A percentile compares a stretch with the other conserved stretches of the same genome.
Evolutionary conservation across 2,888 invertebrate genomes (phyloP).

Genomic region (Aelia acuminata): DNA sequence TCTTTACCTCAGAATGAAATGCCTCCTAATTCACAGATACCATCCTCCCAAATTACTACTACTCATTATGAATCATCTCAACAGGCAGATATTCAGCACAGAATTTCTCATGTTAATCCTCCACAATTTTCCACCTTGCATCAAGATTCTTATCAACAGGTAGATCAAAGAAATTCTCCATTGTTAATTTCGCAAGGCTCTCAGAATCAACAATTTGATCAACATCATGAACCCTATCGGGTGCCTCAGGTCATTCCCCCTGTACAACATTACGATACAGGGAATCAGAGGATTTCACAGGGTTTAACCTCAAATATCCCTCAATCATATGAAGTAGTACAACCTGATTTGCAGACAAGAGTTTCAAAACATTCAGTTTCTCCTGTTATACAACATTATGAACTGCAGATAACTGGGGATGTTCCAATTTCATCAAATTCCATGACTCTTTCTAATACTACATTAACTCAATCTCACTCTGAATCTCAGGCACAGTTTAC

Average conservation of each 20-base stretch:
- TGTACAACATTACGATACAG: slow-evolving; percentile 51
- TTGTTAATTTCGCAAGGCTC: slow-evolving; percentile 42
- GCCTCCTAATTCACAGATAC: neutral
- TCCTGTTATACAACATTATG: slow-evolving; percentile 14
- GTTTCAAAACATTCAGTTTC: slow-evolving; percentile 12
- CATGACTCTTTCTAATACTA: neutral
- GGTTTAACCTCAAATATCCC: slow-evolving; percentile 23
- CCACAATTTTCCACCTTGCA: slow-evolving; percentile 53
- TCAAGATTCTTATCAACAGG: slow-evolving; percentile 30
- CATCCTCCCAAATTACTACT: slow-evolving; percentile 10
- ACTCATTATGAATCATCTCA: neutral
- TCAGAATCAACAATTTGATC: slow-evolving; percentile 38
- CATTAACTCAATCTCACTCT: neutral
- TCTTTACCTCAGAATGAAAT: neutral
- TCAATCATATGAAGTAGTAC: neutral
- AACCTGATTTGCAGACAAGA: neutral
- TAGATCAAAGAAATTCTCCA: slow-evolving; percentile 58
- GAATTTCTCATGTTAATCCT: slow-evolving; percentile 62
- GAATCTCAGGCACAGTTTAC: slow-evolving; percentile 14
- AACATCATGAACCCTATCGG: neutral
- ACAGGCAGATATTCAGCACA: slow-evolving; percentile 70
- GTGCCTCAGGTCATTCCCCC: neutral
- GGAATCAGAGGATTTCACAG: slow-evolving; percentile 52
- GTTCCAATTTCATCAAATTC: neutral
- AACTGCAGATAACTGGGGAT: neutral